These are phyloP conservation scores for Bombus waltoni DNA, from an alignment of 1,140 invertebrate species.

Conservation along the genomic window DNA sequence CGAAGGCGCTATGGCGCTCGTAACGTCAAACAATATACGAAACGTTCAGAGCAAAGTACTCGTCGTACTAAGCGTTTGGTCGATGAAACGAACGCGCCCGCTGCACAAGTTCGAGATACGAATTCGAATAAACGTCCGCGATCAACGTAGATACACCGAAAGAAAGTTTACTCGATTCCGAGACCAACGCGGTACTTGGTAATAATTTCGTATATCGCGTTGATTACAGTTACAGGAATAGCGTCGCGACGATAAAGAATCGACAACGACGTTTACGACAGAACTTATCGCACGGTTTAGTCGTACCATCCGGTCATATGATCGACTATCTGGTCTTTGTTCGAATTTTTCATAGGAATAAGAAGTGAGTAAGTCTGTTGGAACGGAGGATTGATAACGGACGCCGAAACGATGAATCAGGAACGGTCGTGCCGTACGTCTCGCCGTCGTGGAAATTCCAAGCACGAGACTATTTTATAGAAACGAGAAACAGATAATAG, in stretches of 20 bases:
- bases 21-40: too few relatives aligned
- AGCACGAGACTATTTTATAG: background rate
- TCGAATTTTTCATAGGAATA: background rate
- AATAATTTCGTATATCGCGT: too few relatives aligned
- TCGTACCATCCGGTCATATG: background rate
- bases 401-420: background rate
- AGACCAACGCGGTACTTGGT: too few relatives aligned
- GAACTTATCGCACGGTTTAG: background rate
- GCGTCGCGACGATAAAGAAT: background rate
- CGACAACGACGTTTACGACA: background rate
- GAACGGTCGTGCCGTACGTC: background rate
- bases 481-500: constrained; percentile 7
- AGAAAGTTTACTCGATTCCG: too few relatives aligned
- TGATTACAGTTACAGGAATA: background rate
- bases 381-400: background rate
- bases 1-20: too few relatives aligned
- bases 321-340: background rate
- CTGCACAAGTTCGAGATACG: background rate
- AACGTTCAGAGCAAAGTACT: too few relatives aligned
- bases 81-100: too few relatives aligned
- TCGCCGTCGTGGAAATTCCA: background rate
- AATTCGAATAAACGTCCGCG: background rate
- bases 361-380: background rate
- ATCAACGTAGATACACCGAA: too few relatives aligned
- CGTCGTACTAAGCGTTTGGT: too few relatives aligned